A percentile compares a stretch with the other conserved stretches of the same genome.
Evolutionary conservation across 2,113 vertebrate species (phyloP).

Genomic region (Chloropsis cyanopogon): DNA sequence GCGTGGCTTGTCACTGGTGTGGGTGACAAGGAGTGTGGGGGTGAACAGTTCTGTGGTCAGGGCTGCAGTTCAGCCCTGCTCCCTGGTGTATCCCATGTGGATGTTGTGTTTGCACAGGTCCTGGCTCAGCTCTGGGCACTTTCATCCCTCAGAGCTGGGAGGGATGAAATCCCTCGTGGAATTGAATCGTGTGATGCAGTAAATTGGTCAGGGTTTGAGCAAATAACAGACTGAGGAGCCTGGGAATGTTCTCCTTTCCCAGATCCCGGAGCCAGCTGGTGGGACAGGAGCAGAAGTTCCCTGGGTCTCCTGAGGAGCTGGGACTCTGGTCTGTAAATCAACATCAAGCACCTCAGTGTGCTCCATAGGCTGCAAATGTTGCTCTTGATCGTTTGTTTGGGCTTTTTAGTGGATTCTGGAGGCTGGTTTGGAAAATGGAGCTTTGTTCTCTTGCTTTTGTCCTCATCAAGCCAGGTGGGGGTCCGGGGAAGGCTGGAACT

Average conservation of each 20-base stretch:
- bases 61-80: neutral
- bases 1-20: neutral
- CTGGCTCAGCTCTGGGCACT: neutral
- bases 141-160: neutral
- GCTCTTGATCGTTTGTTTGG: neutral
- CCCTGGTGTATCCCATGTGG: too few relatives aligned
- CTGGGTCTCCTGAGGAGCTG: neutral
- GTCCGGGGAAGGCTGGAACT: neutral
- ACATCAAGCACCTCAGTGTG: neutral
- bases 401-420: neutral
- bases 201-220: neutral
- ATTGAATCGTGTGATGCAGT: accelerated
- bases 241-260: neutral
- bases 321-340: neutral
- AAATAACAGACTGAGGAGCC: accelerated
- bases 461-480: neutral
- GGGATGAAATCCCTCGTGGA: accelerated
- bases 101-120: too few relatives aligned
- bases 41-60: accelerated
- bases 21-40: neutral
- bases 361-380: neutral
- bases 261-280: neutral
- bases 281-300: accelerated
- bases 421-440: neutral
- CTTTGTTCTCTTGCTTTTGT: neutral